phyloP scores from a whole-genome alignment of 2,888 invertebrate genomes.

The Parasteatoda lunata region DNA sequence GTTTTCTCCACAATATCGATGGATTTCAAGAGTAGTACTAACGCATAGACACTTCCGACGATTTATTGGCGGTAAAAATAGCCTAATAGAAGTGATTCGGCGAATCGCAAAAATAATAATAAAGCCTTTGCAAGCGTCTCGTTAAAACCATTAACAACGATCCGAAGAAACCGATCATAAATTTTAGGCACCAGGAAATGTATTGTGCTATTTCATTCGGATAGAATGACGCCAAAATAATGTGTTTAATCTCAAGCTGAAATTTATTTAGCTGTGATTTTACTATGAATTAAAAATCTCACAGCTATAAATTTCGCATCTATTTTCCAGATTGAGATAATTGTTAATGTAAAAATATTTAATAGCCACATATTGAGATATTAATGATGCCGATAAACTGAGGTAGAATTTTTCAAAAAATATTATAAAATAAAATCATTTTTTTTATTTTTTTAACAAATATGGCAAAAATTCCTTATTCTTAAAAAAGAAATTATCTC shows the following conservation, averaged over 20 bases:
- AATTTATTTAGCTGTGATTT: too few relatives aligned
- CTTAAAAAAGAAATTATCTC: too few relatives aligned
- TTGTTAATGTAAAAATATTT: too few relatives aligned
- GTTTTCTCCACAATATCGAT: not conserved
- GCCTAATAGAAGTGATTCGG: slow-evolving; percentile 18
- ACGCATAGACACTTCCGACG: slow-evolving; percentile 15
- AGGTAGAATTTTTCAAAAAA: too few relatives aligned
- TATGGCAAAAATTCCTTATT: too few relatives aligned
- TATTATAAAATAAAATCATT: too few relatives aligned
- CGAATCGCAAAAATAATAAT: not conserved
- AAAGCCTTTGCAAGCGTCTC: not conserved
- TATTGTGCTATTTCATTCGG: not conserved
- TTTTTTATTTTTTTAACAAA: too few relatives aligned
- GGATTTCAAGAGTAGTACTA: slow-evolving; percentile 11
- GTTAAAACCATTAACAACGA: not conserved
- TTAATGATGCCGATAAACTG: too few relatives aligned
- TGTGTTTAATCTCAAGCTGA: not conserved
- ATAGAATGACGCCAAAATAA: not conserved
- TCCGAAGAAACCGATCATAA: not conserved
- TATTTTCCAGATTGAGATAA: too few relatives aligned
- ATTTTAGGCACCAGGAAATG: not conserved
- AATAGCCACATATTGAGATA: too few relatives aligned
- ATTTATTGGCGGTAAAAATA: slow-evolving; percentile 30
- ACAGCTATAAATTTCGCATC: too few relatives aligned
- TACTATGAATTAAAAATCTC: too few relatives aligned